Evolutionary conservation across 2,888 invertebrate species (phyloP).

Genomic region (Euclidia mi): DNA sequence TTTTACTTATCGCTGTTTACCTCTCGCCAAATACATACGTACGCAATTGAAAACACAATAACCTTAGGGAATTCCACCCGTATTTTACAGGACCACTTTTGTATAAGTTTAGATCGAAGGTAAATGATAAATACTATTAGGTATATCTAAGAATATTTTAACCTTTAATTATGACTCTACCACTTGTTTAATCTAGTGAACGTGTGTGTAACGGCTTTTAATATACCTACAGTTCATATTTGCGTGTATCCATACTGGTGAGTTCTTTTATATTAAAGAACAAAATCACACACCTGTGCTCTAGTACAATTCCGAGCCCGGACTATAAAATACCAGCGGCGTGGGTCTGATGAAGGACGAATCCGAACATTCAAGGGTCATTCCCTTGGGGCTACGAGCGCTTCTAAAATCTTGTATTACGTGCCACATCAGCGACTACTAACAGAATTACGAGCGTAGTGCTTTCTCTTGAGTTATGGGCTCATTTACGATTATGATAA

Average conservation of each 20-base stretch:
- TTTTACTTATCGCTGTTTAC: constrained; percentile 19
- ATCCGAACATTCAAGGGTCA: constrained; percentile 76
- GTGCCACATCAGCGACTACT: constrained; percentile 78
- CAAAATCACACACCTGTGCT: constrained; percentile 67
- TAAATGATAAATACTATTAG: no score
- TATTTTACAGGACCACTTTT: constrained; percentile 8
- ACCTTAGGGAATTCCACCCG: constrained; percentile 6
- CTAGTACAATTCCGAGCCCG: constrained; percentile 67
- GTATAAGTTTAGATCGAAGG: no score
- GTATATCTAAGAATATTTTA: no score
- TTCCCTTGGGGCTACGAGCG: constrained; percentile 69
- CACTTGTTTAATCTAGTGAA: no score
- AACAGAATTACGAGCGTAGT: constrained; percentile 75
- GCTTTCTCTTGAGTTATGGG: constrained; percentile 76
- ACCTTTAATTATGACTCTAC: no score
- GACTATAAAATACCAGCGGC: constrained; percentile 74
- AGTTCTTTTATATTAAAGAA: constrained; percentile 39
- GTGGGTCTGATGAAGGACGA: constrained; percentile 77
- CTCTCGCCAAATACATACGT: constrained; percentile 21
- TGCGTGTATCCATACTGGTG: background rate
- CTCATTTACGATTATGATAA: constrained; percentile 74
- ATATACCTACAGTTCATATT: background rate
- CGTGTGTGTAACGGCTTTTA: background rate
- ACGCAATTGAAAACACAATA: constrained; percentile 26
- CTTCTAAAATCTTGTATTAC: constrained; percentile 79